Conservation (phyloP, 1,140 invertebrate species). For the Drosophila chauvacae region DNA sequence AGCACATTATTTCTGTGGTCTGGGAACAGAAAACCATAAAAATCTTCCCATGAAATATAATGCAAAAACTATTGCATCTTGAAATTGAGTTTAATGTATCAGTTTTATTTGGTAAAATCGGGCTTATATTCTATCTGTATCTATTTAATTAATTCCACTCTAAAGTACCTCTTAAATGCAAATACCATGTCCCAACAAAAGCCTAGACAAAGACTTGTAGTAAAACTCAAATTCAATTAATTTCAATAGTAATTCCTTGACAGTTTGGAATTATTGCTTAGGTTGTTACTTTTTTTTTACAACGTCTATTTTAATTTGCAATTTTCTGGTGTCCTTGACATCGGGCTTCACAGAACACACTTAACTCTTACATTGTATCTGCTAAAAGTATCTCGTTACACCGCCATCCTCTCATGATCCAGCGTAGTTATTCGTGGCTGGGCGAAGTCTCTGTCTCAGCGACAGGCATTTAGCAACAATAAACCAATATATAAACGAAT, state of each 20-base stretch:
- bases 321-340: slow-evolving; percentile 32
- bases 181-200: background rate
- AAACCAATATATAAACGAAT: slow-evolving; percentile 63
- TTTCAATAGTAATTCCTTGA: slow-evolving; percentile 6
- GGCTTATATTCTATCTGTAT: background rate
- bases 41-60: too few species aligned
- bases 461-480: slow-evolving; percentile 62
- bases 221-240: background rate
- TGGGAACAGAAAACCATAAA: fast-evolving
- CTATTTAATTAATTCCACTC: background rate
- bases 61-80: too few species aligned
- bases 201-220: slow-evolving; percentile 14
- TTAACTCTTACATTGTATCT: slow-evolving; percentile 25
- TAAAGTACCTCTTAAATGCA: background rate
- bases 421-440: slow-evolving; percentile 15
- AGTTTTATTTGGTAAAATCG: too few species aligned
- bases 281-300: slow-evolving; percentile 5
- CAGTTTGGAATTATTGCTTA: slow-evolving; percentile 14
- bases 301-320: slow-evolving; percentile 9
- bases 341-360: slow-evolving; percentile 2
- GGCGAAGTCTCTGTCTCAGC: slow-evolving; percentile 29
- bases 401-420: slow-evolving; percentile 10
- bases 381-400: slow-evolving; percentile 30
- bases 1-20: too few species aligned
- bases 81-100: too few species aligned